These are phyloP conservation scores for Sapajus apella DNA, from an alignment of 2,113 vertebrate species.

Conservation along the genomic window DNA sequence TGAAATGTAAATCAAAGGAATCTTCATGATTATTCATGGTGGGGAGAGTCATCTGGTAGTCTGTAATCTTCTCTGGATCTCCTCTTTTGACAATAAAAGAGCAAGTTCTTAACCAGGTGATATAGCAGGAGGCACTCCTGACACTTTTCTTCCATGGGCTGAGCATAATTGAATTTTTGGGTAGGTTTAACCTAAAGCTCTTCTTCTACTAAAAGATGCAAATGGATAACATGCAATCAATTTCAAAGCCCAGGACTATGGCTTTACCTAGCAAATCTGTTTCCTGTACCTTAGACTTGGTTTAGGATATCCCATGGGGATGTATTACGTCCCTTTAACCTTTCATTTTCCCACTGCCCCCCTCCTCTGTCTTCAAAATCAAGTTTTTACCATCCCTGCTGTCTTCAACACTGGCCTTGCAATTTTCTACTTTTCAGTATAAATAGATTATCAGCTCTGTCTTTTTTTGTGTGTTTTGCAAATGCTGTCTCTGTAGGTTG, in stretches of 20 bases:
- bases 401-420: neutral
- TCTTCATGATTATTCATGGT: neutral
- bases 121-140: neutral
- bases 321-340: neutral
- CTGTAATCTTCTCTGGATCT: neutral
- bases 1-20: slow-evolving; percentile 4
- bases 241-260: neutral
- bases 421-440: neutral
- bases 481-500: neutral
- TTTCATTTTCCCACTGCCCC: neutral
- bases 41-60: neutral
- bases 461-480: neutral
- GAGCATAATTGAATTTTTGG: neutral
- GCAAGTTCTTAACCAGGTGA: neutral
- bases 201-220: neutral
- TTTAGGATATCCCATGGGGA: neutral
- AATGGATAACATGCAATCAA: neutral
- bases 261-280: neutral
- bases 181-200: neutral
- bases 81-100: neutral
- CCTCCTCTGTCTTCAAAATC: neutral
- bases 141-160: neutral
- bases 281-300: neutral
- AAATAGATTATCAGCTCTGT: neutral
- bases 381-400: neutral